Base-by-base conservation (phyloP, 2,113 vertebrate species). In the Bos javanicus region DNA sequence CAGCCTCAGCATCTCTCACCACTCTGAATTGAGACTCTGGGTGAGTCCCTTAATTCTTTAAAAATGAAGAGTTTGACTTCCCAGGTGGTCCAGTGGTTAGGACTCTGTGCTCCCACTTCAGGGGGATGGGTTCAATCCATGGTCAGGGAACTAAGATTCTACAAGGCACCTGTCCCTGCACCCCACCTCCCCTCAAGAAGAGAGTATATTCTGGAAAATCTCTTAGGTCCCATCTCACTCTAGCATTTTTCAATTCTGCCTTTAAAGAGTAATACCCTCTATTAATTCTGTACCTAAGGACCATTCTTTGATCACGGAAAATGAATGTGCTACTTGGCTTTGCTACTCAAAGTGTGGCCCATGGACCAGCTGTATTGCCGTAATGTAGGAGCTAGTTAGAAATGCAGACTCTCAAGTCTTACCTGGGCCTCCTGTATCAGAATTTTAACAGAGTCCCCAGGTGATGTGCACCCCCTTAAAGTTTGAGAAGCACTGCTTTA, bases 361-460 rank as follows among this genome's bases (percentile, higher is more conserved):
- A 0, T 7, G 25, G 33, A 54, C 43, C 43, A n/a, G 39, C 46
- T 59, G 0, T 13, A 21, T 2, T 39, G 3, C 5, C 80, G 74
- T 52, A 46, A 80, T 2, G 19, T 52, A 46, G 36, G 59, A 87
- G 76, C 17, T 19, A 13, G 28, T 86, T n/a, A 93, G 21, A 91
- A 60, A 39, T 2, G 2, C 48, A 57, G 56, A 90, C 9, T 25
- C 82, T 80, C 30, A 52, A 30, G 10, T 28, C 6, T 56, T 5
- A 46, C 10, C 2, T 5, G 33, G 28, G 8, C 15, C 26, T 80
- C 54, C 71, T 30, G 21, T 60, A 2, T 62, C 21, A 33, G 46
- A 78, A 33, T 85, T 95, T 94, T 74, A 83, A 62, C 6, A 59
- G 23, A 12, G 50, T 62, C 76, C 13, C 17, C 9, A 46, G 57